phyloP scores from a whole-genome alignment of 2,888 invertebrate genomes.

The Adela reaumurella region DNA sequence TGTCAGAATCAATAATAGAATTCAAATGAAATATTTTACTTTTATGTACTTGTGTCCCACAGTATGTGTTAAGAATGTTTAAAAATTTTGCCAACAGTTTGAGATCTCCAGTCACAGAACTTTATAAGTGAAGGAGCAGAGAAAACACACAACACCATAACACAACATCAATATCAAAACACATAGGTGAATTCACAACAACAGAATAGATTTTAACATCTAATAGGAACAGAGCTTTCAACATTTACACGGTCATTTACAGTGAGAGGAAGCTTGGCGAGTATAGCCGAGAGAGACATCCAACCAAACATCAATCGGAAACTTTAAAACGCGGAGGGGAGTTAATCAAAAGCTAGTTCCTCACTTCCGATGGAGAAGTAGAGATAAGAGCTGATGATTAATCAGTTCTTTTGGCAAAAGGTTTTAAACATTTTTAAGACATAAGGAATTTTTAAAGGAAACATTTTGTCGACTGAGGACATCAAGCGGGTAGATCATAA shows the following conservation, averaged over 20 bases:
- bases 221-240: background rate
- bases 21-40: no score
- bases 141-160: background rate
- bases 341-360: no score
- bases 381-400: no score
- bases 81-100: background rate
- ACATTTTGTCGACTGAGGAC: no score
- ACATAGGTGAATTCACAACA: background rate
- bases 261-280: background rate
- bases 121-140: background rate
- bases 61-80: background rate
- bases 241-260: background rate
- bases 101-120: background rate
- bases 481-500: no score
- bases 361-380: no score
- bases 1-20: no score
- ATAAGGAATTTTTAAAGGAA: background rate
- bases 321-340: no score
- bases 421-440: conserved; percentile 10
- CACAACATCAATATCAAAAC: background rate
- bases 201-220: background rate
- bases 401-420: conserved; percentile 8
- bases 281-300: no score
- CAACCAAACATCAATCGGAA: conserved; percentile 3
- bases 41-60: no score